These are phyloP conservation scores for Kryptolebias ocellatus DNA, from an alignment of 2,797 vertebrate genomes.

Conservation along the genomic window DNA sequence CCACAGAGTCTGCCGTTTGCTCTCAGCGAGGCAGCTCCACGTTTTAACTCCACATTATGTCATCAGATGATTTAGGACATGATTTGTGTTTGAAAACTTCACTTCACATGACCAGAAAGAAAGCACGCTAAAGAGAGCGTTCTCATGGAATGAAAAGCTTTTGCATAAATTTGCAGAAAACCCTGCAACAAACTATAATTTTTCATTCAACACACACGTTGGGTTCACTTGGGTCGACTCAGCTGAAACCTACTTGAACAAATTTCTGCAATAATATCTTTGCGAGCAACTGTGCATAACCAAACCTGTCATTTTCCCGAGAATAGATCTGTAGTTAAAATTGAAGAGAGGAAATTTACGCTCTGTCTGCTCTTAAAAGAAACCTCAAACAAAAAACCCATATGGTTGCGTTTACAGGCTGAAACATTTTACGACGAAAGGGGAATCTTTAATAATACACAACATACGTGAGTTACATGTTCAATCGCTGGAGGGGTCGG, in stretches of 20 bases:
- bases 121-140: not conserved
- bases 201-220: conserved; percentile 20
- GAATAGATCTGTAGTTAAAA: conserved; percentile 84
- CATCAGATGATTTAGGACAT: conserved; percentile 24
- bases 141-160: not conserved
- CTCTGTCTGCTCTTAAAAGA: conserved; percentile 70
- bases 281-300: conserved; percentile 61
- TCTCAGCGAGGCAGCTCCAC: conserved; percentile 14
- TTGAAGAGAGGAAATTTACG: conserved; percentile 79
- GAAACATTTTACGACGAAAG: conserved; percentile 53
- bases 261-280: conserved; percentile 77
- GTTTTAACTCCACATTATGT: conserved; percentile 20
- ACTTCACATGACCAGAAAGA: not conserved
- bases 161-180: not conserved
- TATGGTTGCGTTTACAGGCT: conserved; percentile 77
- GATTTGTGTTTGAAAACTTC: conserved; percentile 28
- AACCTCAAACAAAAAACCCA: conserved; percentile 64
- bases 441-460: conserved; percentile 62
- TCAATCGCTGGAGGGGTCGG: not conserved
- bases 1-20: conserved; percentile 34
- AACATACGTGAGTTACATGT: conserved; percentile 26
- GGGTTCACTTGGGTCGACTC: conserved; percentile 39
- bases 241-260: conserved; percentile 56
- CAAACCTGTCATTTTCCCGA: conserved; percentile 86
- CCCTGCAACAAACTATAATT: not conserved